Evolutionary conservation across 2,797 vertebrate genomes (phyloP).

Genomic region (Sciurus vulgaris): DNA sequence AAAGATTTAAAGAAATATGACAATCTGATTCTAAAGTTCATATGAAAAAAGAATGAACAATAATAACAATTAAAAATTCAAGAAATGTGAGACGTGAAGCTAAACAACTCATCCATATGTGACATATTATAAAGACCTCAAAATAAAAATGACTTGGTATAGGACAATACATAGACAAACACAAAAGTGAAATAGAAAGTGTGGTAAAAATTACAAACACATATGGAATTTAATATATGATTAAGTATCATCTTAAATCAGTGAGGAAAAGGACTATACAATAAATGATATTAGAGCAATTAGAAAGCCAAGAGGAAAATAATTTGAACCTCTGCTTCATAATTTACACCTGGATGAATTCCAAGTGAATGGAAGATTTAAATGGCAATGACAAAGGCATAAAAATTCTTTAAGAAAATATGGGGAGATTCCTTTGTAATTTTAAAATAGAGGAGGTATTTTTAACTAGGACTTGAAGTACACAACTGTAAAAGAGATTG

Average conservation of each 20-base stretch:
- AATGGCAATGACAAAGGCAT: neutral
- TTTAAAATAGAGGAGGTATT: neutral
- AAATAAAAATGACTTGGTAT: neutral
- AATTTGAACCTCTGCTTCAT: neutral
- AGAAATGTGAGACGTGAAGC: neutral
- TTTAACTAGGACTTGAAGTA: neutral
- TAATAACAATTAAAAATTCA: constrained; percentile 12
- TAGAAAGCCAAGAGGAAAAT: constrained; percentile 9
- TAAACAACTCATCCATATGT: neutral
- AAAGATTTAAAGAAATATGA: neutral
- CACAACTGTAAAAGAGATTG: neutral
- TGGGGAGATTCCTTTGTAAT: neutral
- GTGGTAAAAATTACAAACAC: neutral
- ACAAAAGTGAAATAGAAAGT: neutral
- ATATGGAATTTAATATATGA: neutral
- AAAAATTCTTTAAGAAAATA: neutral
- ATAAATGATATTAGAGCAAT: neutral
- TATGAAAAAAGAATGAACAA: neutral
- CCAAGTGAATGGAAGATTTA: neutral
- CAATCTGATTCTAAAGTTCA: neutral
- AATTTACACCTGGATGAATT: neutral
- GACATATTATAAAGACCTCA: neutral
- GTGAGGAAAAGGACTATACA: neutral
- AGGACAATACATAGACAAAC: neutral
- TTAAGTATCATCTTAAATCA: neutral